A percentile compares a stretch with the other conserved stretches of the same genome.
These are phyloP conservation scores for Enteromius radiatus DNA, from an alignment of 2,797 vertebrate species.

Conservation along the genomic window DNA sequence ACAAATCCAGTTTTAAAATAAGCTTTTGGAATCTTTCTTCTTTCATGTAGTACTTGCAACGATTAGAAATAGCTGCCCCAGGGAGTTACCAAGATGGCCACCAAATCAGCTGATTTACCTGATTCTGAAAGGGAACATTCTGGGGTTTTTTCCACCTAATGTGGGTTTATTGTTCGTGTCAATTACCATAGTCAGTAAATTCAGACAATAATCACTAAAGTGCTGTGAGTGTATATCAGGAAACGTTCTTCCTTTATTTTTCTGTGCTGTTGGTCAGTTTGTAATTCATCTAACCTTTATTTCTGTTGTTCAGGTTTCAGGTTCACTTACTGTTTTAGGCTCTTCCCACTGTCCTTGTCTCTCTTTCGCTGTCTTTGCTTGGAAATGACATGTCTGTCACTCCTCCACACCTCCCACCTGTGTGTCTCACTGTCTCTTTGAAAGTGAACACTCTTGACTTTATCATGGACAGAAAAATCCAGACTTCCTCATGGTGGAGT, in stretches of 20 bases:
- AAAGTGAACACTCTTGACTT: slow-evolving; percentile 40
- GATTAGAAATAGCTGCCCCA: neutral
- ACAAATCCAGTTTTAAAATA: neutral
- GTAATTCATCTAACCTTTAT: slow-evolving; percentile 8
- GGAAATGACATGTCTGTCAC: slow-evolving; percentile 45
- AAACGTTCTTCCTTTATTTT: slow-evolving; percentile 2
- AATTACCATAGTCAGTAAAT: neutral
- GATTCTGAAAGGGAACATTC: neutral
- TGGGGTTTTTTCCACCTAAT: neutral
- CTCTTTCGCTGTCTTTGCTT: slow-evolving; percentile 25
- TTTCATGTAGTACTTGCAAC: neutral
- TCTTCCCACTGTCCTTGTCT: slow-evolving; percentile 21
- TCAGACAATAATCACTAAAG: neutral
- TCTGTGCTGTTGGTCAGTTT: neutral
- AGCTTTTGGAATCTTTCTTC: neutral
- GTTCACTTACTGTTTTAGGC: neutral
- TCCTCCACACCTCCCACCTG: slow-evolving; percentile 32
- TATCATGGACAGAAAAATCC: slow-evolving; percentile 32
- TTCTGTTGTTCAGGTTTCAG: slow-evolving; percentile 18
- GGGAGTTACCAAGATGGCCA: slow-evolving; percentile 7
- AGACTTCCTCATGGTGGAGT: slow-evolving; percentile 40
- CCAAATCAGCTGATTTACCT: neutral
- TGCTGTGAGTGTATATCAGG: neutral
- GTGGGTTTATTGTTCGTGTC: neutral
- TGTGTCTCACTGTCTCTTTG: slow-evolving; percentile 34